A percentile compares a stretch with the other conserved stretches of the same genome.
These are phyloP conservation scores for Yoshiicerus persimilis DNA, from an alignment of 1,140 invertebrate genomes.

Conservation along the genomic window DNA sequence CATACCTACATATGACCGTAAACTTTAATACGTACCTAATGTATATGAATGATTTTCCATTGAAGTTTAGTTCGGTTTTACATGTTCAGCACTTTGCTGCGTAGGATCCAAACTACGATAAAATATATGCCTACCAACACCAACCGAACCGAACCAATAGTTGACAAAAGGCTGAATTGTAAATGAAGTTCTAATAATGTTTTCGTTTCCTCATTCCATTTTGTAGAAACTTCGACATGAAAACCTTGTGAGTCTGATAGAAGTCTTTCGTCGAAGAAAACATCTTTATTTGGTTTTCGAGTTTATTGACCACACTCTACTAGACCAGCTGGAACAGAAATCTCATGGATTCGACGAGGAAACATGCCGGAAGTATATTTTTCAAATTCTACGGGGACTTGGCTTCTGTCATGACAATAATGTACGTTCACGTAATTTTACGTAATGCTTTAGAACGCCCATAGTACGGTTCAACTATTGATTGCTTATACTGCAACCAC, in stretches of 20 bases:
- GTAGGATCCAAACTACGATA: not conserved
- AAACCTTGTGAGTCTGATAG: conserved; percentile 83
- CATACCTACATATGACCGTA: too few species aligned
- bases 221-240: conserved; percentile 80
- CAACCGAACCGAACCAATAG: too few species aligned
- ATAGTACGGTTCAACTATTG: not conserved
- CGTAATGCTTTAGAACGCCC: not conserved
- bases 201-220: conserved; percentile 42
- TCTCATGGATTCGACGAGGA: conserved; percentile 70
- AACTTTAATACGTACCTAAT: too few species aligned
- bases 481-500: not conserved
- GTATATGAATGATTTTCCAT: too few species aligned
- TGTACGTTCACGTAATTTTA: conserved; percentile 60
- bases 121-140: too few species aligned
- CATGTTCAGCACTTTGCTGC: not conserved
- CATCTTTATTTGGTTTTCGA: conserved; percentile 87
- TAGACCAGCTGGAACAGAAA: conserved; percentile 76
- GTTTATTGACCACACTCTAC: conserved; percentile 80
- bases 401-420: conserved; percentile 82
- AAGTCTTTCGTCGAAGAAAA: conserved; percentile 79
- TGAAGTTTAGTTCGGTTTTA: too few species aligned
- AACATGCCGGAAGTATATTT: conserved; percentile 71
- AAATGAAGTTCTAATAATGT: not conserved
- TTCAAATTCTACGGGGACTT: conserved; percentile 79
- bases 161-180: not conserved